Conservation (phyloP, 2,888 invertebrate genomes). For the Keiferia lycopersicella region DNA sequence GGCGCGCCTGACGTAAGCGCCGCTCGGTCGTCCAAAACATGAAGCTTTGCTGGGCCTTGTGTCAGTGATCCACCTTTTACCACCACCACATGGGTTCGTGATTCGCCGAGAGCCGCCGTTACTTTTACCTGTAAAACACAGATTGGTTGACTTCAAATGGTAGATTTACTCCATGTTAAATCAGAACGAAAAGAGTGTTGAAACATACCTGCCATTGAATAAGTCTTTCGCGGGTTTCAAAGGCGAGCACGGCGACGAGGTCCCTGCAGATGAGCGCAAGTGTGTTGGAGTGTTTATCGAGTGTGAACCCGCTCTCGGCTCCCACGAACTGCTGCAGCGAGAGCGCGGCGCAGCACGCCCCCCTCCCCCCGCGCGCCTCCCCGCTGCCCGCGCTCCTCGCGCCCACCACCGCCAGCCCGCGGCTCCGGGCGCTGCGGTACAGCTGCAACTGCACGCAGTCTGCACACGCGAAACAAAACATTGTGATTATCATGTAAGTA, state of each 20-base stretch:
- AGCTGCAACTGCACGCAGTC: conserved; percentile 94
- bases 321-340: conserved; percentile 93
- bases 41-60: conserved; percentile 90
- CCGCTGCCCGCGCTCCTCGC: conserved; percentile 72
- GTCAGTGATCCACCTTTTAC: conserved; percentile 77
- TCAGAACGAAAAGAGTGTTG: background rate
- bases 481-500: too few relatives aligned
- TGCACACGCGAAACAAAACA: conserved; percentile 56
- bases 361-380: conserved; percentile 55
- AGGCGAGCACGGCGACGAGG: conserved; percentile 91
- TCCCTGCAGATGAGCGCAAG: conserved; percentile 94
- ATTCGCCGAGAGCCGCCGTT: conserved; percentile 56
- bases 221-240: conserved; percentile 92
- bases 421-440: conserved; percentile 91
- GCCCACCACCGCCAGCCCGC: conserved; percentile 80
- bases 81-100: conserved; percentile 63
- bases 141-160: conserved; percentile 21
- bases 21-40: conserved; percentile 89
- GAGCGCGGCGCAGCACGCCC: conserved; percentile 87
- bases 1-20: conserved; percentile 92
- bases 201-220: conserved; percentile 90
- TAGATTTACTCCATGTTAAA: background rate
- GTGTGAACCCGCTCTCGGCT: conserved; percentile 91
- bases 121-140: conserved; percentile 58
- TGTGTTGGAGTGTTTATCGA: conserved; percentile 95